Base-by-base conservation (phyloP, 2,888 invertebrate genomes). In the Alcis repandata region DNA sequence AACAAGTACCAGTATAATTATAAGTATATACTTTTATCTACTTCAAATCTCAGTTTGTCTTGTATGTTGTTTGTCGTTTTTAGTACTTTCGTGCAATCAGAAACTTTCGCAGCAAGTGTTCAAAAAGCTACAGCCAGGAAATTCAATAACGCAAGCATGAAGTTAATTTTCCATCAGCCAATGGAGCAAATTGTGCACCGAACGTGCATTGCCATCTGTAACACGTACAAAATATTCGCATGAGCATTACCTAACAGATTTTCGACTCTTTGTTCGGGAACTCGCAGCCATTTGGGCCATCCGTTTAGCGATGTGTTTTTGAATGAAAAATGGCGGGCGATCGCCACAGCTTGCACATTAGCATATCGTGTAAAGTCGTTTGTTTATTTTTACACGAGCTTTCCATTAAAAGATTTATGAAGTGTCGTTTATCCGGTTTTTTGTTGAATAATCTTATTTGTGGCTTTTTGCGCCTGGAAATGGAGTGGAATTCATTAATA, bases 321-420 rank as follows among this genome's bases (percentile, higher is more conserved):
- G 74, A 80, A 82, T 76, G 78, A 78, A 80, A 77, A 79, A 69
- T 59, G 58, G 68, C 63, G 59, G 59, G 59, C 68, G 69, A 69
- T 65, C 59, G 67, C 68, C 61, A 51, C 72, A 69, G 67, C 71
- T 64, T 71, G 62, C 20, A 59, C 40, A 72, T 71, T 71, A 67
- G 70, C 69, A 69, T 72, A 63, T 61, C 41, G 59, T 56, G 61
- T 48, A 40, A 27, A 41, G 53, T 63, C 27, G 58, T 65, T 68
- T 62, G 54, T 67, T 43, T 60, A 56, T 66, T 68, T 46, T 56
- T 33, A 56, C 53, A 64, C 43, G 17, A 41, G 54, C 36, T 61
- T 68, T 33, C 56, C 43, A 52, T 59, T 66, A 17, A 51, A 59
- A 48, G 40, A 45, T 54, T 64, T 64, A 11, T 40, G 48, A 56